Conservation (phyloP, 2,113 vertebrate genomes). For the Oplegnathus fasciatus region DNA sequence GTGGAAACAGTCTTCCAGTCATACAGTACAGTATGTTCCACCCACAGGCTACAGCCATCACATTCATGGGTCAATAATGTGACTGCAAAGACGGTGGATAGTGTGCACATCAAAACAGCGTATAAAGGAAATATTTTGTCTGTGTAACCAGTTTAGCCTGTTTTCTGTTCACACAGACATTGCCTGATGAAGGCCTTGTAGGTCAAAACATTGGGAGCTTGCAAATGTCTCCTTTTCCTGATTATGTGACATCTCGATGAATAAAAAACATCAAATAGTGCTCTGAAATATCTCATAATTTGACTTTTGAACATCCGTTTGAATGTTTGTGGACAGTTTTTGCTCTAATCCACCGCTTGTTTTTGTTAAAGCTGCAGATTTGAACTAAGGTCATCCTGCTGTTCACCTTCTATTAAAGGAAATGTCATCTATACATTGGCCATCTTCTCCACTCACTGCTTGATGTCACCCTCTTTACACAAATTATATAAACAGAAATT, state of each 20-base stretch:
- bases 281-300: not conserved
- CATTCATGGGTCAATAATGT: constrained; percentile 42
- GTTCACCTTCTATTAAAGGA: not conserved
- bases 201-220: not conserved
- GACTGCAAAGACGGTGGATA: constrained; percentile 4
- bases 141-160: no score
- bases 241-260: not conserved
- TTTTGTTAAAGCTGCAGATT: not conserved
- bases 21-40: constrained; percentile 11
- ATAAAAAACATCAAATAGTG: not conserved
- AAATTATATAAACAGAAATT: constrained; percentile 9
- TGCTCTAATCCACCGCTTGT: not conserved
- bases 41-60: constrained; percentile 22
- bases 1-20: constrained; percentile 37
- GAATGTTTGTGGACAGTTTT: not conserved
- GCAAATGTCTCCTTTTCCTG: not conserved
- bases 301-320: not conserved
- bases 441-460: not conserved
- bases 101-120: not conserved
- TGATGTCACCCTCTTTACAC: constrained; percentile 3
- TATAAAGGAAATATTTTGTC: not conserved
- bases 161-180: not conserved
- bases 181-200: not conserved
- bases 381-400: not conserved
- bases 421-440: not conserved